These are phyloP conservation scores for Graphium colonna DNA, from an alignment of 2,888 invertebrate species.

Conservation along the genomic window DNA sequence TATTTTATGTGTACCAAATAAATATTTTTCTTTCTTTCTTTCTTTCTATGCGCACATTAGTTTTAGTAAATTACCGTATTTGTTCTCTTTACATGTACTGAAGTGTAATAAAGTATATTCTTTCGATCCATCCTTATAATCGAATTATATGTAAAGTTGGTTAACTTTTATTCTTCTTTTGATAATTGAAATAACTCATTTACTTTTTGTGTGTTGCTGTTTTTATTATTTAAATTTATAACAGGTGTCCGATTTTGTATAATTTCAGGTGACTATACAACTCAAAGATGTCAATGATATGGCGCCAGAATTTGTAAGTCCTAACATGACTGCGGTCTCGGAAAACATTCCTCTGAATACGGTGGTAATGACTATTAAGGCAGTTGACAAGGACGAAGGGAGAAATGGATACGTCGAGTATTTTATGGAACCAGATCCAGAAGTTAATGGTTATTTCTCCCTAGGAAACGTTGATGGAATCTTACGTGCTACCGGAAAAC, in stretches of 20 bases:
- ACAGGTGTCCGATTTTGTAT: too few relatives aligned
- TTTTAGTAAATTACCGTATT: too few relatives aligned
- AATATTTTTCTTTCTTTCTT: too few relatives aligned
- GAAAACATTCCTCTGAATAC: constrained; percentile 94
- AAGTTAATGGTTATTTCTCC: constrained; percentile 85
- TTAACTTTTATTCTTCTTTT: too few relatives aligned
- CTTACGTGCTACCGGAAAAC: constrained; percentile 89
- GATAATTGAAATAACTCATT: not conserved
- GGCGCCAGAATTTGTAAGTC: constrained; percentile 91
- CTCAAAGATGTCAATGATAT: constrained; percentile 96
- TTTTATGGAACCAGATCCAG: constrained; percentile 84
- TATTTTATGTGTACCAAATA: too few relatives aligned
- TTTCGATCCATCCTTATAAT: too few relatives aligned
- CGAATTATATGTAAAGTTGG: too few relatives aligned
- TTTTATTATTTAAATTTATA: too few relatives aligned
- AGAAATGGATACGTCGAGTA: constrained; percentile 95
- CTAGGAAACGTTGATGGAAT: constrained; percentile 93
- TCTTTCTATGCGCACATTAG: too few relatives aligned
- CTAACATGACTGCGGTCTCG: constrained; percentile 87
- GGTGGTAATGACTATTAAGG: constrained; percentile 93
- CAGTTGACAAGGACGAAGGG: constrained; percentile 93
- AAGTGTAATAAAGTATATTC: too few relatives aligned
- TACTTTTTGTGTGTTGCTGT: too few relatives aligned
- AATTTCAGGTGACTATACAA: constrained; percentile 88
- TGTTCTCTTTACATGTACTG: too few relatives aligned